These are phyloP conservation scores for Eublepharis macularius DNA, from an alignment of 2,113 vertebrate genomes.

Conservation along the genomic window DNA sequence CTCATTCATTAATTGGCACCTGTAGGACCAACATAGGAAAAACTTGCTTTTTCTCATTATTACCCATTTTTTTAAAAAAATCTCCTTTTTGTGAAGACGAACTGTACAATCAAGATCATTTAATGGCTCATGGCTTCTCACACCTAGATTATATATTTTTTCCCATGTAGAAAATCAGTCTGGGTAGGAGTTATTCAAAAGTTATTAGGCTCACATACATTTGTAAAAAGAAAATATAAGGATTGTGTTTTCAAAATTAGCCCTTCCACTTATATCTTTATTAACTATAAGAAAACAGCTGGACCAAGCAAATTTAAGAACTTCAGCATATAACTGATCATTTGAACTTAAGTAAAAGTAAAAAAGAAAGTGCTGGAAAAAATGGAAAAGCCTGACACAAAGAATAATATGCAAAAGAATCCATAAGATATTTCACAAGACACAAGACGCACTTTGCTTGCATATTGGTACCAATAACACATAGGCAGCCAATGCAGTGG, in stretches of 20 bases:
- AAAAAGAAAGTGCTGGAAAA: not conserved
- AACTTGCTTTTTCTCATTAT: constrained; percentile 66
- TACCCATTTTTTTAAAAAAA: constrained; percentile 57
- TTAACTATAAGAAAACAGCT: too few species aligned
- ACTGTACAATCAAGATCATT: constrained; percentile 69
- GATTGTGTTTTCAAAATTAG: not conserved
- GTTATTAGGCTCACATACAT: not conserved
- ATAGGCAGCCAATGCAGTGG: too few species aligned
- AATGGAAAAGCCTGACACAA: too few species aligned
- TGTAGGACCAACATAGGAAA: constrained; percentile 41
- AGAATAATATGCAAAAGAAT: not conserved
- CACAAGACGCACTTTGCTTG: too few species aligned
- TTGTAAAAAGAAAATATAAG: not conserved
- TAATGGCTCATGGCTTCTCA: constrained; percentile 52
- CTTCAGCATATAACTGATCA: not conserved
- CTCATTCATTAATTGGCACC: not conserved
- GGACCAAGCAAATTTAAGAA: not conserved
- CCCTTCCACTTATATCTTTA: too few species aligned
- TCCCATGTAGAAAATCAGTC: not conserved
- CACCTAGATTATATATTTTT: not conserved
- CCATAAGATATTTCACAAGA: not conserved
- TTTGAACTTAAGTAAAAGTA: not conserved
- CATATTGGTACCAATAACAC: too few species aligned
- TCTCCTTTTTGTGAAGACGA: constrained; percentile 68
- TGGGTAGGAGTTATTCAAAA: not conserved